These are phyloP conservation scores for Helicoverpa armigera DNA, from an alignment of 1,140 invertebrate genomes.

Conservation along the genomic window DNA sequence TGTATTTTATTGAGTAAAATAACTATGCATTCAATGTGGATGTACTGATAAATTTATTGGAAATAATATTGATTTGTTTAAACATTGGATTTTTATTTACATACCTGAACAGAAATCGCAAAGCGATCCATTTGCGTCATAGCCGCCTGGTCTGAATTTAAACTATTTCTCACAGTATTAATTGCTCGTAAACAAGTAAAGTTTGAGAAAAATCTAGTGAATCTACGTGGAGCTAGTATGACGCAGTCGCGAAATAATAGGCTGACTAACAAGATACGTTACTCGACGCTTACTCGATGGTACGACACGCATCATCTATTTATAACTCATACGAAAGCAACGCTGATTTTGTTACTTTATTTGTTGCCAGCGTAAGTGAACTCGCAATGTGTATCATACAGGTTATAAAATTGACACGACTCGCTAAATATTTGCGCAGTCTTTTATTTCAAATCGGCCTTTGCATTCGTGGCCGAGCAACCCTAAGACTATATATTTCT, in stretches of 20 bases:
- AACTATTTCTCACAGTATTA: slow-evolving; percentile 31
- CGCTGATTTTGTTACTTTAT: slow-evolving; percentile 36
- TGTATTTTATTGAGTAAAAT: slow-evolving; percentile 81
- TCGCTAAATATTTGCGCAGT: background rate
- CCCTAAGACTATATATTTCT: no score
- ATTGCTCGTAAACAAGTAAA: slow-evolving; percentile 32
- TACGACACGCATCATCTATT: slow-evolving; percentile 54
- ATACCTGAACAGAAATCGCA: slow-evolving; percentile 1
- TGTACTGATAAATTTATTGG: slow-evolving; percentile 86
- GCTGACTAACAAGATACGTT: slow-evolving; percentile 56
- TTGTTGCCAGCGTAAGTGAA: slow-evolving; percentile 21
- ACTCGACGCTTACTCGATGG: slow-evolving; percentile 37
- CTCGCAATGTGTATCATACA: slow-evolving; percentile 1
- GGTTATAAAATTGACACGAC: slow-evolving; percentile 34
- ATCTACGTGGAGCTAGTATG: slow-evolving; percentile 38
- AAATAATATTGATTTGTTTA: slow-evolving; percentile 87
- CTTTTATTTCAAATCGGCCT: background rate
- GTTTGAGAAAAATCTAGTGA: slow-evolving; percentile 22
- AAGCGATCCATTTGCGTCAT: slow-evolving; percentile 7
- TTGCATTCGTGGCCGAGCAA: no score
- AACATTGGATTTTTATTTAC: slow-evolving; percentile 63
- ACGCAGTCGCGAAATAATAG: slow-evolving; percentile 57
- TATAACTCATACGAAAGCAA: slow-evolving; percentile 48
- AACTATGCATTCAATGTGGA: slow-evolving; percentile 81
- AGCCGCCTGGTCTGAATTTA: slow-evolving; percentile 13